Evolutionary conservation across 2,113 vertebrate genomes (phyloP).

Genomic region (Tinamus guttatus): DNA sequence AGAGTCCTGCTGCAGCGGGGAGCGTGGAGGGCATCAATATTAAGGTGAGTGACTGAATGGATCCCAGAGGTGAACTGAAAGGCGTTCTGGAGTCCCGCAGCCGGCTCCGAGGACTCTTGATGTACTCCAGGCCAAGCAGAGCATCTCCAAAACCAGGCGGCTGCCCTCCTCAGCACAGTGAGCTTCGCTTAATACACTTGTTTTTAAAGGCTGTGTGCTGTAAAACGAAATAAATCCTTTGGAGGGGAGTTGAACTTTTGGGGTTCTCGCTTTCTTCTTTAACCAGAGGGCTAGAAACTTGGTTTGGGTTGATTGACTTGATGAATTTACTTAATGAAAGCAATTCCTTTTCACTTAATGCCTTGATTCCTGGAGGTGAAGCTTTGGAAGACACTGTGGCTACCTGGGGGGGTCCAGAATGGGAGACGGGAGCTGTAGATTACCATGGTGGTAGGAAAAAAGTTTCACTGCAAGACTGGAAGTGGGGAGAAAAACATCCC

Average conservation of each 20-base stretch:
- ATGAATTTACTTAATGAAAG: not conserved
- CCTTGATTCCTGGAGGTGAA: not conserved
- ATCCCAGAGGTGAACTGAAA: constrained; percentile 67
- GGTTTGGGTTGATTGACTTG: not conserved
- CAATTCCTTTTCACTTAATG: not conserved
- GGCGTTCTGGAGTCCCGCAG: not conserved
- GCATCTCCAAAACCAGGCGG: not conserved
- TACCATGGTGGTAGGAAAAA: not conserved
- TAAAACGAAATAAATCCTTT: not conserved
- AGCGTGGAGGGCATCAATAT: constrained; percentile 59
- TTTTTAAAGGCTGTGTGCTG: not conserved
- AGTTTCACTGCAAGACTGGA: not conserved
- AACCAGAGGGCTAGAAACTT: not conserved
- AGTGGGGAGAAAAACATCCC: not conserved
- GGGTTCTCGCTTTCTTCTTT: not conserved
- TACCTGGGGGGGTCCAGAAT: not conserved
- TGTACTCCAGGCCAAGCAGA: rapidly evolving
- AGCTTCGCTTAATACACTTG: not conserved
- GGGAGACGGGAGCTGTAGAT: not conserved
- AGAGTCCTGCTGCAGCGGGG: not conserved
- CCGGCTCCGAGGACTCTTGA: not conserved
- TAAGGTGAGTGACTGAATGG: constrained; percentile 65
- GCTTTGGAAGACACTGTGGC: not conserved
- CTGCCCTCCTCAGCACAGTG: not conserved
- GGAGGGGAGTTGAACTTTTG: not conserved